Evolutionary conservation across 2,113 vertebrate species (phyloP).

Genomic region (Electrona antarctica): DNA sequence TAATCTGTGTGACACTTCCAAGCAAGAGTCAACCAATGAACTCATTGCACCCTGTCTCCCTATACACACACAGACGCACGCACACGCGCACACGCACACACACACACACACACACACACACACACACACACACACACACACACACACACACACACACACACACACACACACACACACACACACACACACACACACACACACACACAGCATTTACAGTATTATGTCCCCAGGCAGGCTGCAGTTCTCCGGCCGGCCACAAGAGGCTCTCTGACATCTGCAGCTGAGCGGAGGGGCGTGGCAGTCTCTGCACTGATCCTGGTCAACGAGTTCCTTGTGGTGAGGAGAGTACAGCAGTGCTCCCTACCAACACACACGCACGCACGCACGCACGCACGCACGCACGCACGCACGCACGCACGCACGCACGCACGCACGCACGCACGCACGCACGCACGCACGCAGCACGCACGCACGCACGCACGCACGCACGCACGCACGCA

Average conservation of each 20-base stretch:
- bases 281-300: slow-evolving; percentile 75
- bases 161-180: background rate
- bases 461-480: too few species aligned
- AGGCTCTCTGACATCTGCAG: slow-evolving; percentile 77
- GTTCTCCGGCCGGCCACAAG: slow-evolving; percentile 71
- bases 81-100: background rate
- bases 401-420: too few species aligned
- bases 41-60: too few species aligned
- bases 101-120: background rate
- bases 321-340: slow-evolving; percentile 83
- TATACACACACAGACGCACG: background rate
- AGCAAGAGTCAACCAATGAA: too few species aligned
- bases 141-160: background rate
- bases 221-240: slow-evolving; percentile 26
- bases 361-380: slow-evolving; percentile 61
- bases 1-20: too few species aligned
- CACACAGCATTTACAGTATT: background rate
- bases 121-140: background rate
- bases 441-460: too few species aligned
- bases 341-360: slow-evolving; percentile 80
- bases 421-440: too few species aligned
- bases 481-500: too few species aligned
- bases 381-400: background rate
- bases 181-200: background rate
- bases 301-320: slow-evolving; percentile 85